Conservation (phyloP, 2,113 vertebrate species). For the Poeciliopsis prolifica region DNA sequence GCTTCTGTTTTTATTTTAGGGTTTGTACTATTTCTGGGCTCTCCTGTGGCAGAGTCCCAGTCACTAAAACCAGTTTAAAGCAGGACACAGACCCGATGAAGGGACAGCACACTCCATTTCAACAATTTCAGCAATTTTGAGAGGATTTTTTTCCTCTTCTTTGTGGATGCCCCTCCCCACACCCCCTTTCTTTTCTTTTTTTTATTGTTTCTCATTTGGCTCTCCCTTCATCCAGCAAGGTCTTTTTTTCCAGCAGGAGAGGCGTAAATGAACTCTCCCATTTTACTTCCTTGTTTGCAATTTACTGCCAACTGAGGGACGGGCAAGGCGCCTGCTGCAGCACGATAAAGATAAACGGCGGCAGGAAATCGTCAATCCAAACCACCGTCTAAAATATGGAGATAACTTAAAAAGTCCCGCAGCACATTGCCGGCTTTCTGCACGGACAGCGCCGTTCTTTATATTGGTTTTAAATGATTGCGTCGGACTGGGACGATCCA, state of each 20-base stretch:
- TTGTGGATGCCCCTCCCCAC: no score
- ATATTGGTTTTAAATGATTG: conserved; percentile 19
- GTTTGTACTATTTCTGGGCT: background rate
- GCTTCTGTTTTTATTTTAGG: background rate
- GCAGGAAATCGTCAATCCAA: conserved; percentile 52
- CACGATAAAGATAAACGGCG: conserved; percentile 53
- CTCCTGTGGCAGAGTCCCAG: background rate
- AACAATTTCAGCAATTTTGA: background rate
- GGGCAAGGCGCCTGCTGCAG: conserved; percentile 16
- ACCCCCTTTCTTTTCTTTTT: background rate
- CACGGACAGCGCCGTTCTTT: background rate
- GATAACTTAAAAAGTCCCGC: conserved; percentile 16
- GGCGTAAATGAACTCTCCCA: conserved; percentile 41
- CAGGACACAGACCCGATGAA: background rate
- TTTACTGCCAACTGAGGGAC: conserved; percentile 42
- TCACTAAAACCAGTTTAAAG: background rate
- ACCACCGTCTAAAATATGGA: conserved; percentile 37
- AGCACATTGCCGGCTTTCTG: background rate
- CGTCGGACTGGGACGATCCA: conserved; percentile 24
- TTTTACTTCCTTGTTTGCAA: conserved; percentile 38
- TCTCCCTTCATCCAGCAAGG: no score
- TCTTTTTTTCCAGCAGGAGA: background rate
- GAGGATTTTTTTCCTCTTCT: no score
- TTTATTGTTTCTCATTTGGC: background rate
- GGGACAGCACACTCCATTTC: background rate